A percentile compares a stretch with the other conserved stretches of the same genome.
Conservation (phyloP, 2,113 vertebrate species). For the Rhea pennata region DNA sequence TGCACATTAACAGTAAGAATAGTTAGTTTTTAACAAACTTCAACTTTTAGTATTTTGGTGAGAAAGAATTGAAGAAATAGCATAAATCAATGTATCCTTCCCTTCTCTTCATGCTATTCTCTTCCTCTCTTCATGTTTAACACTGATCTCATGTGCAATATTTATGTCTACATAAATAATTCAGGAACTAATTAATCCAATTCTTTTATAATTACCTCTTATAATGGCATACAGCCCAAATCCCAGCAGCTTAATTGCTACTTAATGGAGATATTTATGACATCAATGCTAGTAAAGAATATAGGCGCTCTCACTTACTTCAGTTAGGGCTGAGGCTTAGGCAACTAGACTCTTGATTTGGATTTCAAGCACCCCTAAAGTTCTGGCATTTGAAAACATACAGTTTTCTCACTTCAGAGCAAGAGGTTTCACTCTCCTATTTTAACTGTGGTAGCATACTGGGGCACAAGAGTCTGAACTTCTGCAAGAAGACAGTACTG, state of each 20-base stretch:
- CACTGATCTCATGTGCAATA: constrained; percentile 65
- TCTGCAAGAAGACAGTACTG: background rate
- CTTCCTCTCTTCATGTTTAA: constrained; percentile 54
- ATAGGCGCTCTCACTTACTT: constrained; percentile 38
- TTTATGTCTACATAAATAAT: constrained; percentile 82
- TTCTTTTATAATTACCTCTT: constrained; percentile 80
- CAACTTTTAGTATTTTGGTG: constrained; percentile 15
- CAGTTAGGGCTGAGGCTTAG: constrained; percentile 5
- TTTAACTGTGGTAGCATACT: fast-evolving
- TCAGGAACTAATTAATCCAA: constrained; percentile 79
- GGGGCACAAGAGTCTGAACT: background rate
- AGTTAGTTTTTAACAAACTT: constrained; percentile 45
- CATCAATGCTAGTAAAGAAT: constrained; percentile 58
- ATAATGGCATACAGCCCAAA: constrained; percentile 67
- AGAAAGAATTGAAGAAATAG: constrained; percentile 31
- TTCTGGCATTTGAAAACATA: background rate
- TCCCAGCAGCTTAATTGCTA: constrained; percentile 74
- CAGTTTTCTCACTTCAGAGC: background rate
- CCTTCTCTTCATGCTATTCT: background rate
- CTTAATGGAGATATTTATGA: constrained; percentile 78
- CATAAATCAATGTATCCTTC: constrained; percentile 44
- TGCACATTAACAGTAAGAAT: background rate
- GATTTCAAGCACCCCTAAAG: background rate
- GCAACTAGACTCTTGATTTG: background rate
- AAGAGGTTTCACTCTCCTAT: background rate